Percentiles rank a stretch among this genome's conserved stretches.
phyloP scores from a whole-genome alignment of 2,888 invertebrate species.

The Lycaena phlaeas region DNA sequence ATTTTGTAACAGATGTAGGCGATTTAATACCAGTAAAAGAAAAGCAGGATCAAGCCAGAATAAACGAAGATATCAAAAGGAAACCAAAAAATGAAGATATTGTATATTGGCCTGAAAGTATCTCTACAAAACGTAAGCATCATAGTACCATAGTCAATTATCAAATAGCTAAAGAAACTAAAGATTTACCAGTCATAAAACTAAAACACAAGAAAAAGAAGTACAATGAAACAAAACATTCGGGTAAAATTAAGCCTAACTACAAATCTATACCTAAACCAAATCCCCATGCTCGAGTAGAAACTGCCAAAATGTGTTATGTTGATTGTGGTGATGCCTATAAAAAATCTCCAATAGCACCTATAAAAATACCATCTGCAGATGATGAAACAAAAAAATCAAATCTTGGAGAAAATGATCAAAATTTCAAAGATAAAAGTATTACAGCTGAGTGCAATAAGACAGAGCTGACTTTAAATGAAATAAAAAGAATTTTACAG shows the following conservation, averaged over 20 bases:
- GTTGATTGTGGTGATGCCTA: not conserved
- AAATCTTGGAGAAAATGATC: slow-evolving; percentile 5
- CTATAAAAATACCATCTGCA: not conserved
- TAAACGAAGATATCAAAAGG: slow-evolving; percentile 22
- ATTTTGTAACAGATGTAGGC: slow-evolving; percentile 47
- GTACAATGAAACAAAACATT: not conserved
- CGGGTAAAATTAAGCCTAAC: not conserved
- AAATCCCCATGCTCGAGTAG: too few species aligned
- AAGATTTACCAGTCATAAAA: slow-evolving; percentile 3
- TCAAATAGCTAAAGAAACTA: slow-evolving; percentile 13
- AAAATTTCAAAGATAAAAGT: slow-evolving; percentile 23
- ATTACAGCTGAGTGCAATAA: slow-evolving; percentile 26
- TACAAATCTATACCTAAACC: not conserved
- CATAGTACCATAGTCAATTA: slow-evolving; percentile 23
- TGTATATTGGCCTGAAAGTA: slow-evolving; percentile 29
- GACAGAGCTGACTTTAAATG: slow-evolving; percentile 45
- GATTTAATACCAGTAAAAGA: slow-evolving; percentile 55
- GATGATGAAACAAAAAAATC: slow-evolving; percentile 8
- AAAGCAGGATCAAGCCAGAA: slow-evolving; percentile 24
- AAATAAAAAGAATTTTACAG: slow-evolving; percentile 53
- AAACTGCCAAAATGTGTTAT: not conserved
- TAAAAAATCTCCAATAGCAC: not conserved
- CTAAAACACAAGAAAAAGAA: not conserved
- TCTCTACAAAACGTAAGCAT: slow-evolving; percentile 23
- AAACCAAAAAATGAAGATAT: slow-evolving; percentile 26